Evolutionary conservation across 2,888 invertebrate genomes (phyloP).

Genomic region (Scaptodrosophila latifasciaeformis): DNA sequence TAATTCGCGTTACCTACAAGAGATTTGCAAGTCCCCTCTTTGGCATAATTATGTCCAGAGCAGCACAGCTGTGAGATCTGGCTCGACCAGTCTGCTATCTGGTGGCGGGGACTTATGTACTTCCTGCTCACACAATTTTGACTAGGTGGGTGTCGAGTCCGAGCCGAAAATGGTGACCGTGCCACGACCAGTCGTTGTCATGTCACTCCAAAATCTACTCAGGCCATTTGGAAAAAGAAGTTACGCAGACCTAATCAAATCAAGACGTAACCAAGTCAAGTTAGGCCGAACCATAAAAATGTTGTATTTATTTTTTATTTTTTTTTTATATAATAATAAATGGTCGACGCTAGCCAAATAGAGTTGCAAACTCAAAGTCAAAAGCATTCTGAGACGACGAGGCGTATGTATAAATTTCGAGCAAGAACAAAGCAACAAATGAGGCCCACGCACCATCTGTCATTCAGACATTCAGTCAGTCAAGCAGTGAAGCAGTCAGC

Average conservation of each 20-base stretch:
- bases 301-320: not conserved
- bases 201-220: constrained; percentile 30
- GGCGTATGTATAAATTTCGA: constrained; percentile 49
- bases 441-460: constrained; percentile 53
- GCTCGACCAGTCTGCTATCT: constrained; percentile 13
- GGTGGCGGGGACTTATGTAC: constrained; percentile 6
- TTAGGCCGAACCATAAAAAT: constrained; percentile 43
- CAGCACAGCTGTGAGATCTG: not conserved
- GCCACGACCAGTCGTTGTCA: constrained; percentile 32
- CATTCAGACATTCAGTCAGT: constrained; percentile 43
- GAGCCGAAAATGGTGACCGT: constrained; percentile 50
- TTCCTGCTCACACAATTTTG: constrained; percentile 36
- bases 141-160: constrained; percentile 37
- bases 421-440: constrained; percentile 50
- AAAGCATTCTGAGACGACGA: constrained; percentile 46
- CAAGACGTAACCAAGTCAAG: constrained; percentile 14
- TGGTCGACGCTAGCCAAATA: constrained; percentile 47
- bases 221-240: not conserved
- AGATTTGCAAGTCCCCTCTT: constrained; percentile 20
- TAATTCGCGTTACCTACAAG: not conserved
- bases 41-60: not conserved
- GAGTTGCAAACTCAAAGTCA: constrained; percentile 39
- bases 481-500: constrained; percentile 24
- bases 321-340: constrained; percentile 34
- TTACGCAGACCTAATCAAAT: constrained; percentile 18